Percentiles rank a stretch among this genome's conserved stretches.
Evolutionary conservation across 1,140 invertebrate genomes (phyloP).

Genomic region (Ctenoplectra terminalis): DNA sequence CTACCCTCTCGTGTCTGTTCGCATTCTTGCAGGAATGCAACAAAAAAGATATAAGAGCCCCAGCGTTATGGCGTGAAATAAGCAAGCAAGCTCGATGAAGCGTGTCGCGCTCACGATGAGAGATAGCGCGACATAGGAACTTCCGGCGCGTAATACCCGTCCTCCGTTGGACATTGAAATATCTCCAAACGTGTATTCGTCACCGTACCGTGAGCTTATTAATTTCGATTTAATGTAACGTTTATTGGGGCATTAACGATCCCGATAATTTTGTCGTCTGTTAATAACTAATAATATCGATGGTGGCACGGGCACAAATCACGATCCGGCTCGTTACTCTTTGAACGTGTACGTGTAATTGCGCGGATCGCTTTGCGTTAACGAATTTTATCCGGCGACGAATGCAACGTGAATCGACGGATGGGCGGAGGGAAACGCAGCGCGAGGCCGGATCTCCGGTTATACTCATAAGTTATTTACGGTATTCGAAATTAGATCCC

Average conservation of each 20-base stretch:
- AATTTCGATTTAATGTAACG: conserved; percentile 26
- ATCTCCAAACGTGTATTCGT: background rate
- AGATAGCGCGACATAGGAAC: background rate
- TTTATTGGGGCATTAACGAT: conserved; percentile 7
- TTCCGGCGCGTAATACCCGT: conserved; percentile 12
- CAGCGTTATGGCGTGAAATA: conserved; percentile 2
- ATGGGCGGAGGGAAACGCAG: background rate
- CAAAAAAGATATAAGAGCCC: background rate
- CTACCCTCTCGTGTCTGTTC: conserved; percentile 6
- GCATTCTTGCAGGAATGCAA: conserved; percentile 26
- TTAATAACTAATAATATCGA: conserved; percentile 36
- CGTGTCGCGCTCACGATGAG: background rate
- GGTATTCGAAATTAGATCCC: conserved; percentile 50
- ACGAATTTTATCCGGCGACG: conserved; percentile 16
- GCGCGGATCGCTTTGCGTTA: background rate
- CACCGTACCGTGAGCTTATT: background rate
- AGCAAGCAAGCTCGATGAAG: conserved; percentile 22
- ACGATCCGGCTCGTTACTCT: background rate
- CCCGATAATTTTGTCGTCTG: background rate
- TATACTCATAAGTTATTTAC: conserved; percentile 51
- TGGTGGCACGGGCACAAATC: background rate
- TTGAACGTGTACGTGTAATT: background rate
- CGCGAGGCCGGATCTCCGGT: background rate
- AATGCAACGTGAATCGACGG: background rate
- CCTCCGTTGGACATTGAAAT: background rate